These are phyloP conservation scores for Erithacus rubecula DNA, from an alignment of 2,797 vertebrate species.

Conservation along the genomic window DNA sequence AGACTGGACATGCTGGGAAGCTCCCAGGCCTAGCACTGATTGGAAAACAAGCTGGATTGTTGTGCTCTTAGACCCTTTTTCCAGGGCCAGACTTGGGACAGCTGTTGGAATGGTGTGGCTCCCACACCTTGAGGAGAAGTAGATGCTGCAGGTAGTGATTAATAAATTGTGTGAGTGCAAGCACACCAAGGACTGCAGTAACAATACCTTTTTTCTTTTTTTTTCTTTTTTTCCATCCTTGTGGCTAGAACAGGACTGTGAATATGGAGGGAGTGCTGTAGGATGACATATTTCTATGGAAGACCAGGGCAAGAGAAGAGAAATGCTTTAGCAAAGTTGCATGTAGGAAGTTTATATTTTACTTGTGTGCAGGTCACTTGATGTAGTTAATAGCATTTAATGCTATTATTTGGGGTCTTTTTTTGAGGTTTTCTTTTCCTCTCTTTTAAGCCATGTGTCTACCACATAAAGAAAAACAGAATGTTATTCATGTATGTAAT, in stretches of 20 bases:
- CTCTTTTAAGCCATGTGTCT: not conserved
- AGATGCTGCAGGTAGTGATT: not conserved
- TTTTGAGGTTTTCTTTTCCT: not conserved
- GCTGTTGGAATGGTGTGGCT: not conserved
- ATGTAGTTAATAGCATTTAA: not conserved
- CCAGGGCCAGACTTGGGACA: not conserved
- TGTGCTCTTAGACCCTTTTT: accelerated
- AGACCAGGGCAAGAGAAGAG: not conserved
- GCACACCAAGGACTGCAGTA: not conserved
- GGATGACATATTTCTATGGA: not conserved
- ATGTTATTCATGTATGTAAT: not conserved
- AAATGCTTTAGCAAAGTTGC: not conserved
- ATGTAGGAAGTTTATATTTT: not conserved
- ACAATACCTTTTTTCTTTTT: not conserved
- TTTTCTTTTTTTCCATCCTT: not conserved
- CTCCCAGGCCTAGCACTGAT: accelerated
- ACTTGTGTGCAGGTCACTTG: not conserved
- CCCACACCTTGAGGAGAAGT: not conserved
- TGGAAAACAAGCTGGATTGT: not conserved
- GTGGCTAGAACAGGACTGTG: not conserved
- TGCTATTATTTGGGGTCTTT: not conserved
- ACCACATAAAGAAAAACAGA: not conserved
- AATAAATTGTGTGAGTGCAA: not conserved
- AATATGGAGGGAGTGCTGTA: not conserved
- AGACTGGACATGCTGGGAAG: accelerated